phyloP scores from a whole-genome alignment of 2,113 vertebrate species.

The Martes martes region DNA sequence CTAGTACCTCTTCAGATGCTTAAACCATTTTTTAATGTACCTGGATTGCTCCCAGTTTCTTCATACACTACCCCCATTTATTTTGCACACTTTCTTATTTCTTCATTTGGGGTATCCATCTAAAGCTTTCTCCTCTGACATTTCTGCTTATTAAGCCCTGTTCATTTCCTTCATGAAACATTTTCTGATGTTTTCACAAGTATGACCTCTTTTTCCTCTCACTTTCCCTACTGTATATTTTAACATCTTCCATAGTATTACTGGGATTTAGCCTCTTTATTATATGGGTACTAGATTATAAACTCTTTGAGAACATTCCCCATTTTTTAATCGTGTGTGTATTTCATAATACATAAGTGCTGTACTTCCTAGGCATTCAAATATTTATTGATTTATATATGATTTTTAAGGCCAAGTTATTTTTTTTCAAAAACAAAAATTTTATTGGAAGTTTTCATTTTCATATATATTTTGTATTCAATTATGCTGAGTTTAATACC shows the following conservation, averaged over 20 bases:
- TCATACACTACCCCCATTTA: background rate
- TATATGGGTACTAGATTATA: background rate
- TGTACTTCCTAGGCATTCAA: background rate
- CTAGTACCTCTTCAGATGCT: background rate
- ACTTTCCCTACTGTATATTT: background rate
- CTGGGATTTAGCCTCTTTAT: background rate
- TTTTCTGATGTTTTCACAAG: background rate
- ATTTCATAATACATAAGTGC: background rate
- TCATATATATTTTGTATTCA: conserved; percentile 29
- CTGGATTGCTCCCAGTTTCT: background rate
- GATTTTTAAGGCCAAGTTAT: conserved; percentile 13
- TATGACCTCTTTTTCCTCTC: background rate
- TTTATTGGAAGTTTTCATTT: background rate
- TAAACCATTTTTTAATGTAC: background rate
- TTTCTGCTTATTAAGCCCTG: background rate
- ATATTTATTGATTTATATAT: conserved; percentile 34
- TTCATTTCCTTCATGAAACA: background rate
- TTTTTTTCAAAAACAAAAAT: background rate
- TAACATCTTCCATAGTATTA: background rate
- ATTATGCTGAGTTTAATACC: background rate
- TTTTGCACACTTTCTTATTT: background rate
- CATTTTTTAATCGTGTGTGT: background rate
- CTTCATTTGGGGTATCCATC: background rate
- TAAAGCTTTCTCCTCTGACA: background rate
- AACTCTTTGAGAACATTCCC: background rate